Conservation (phyloP, 2,888 invertebrate species). For the Noctua janthina region DNA sequence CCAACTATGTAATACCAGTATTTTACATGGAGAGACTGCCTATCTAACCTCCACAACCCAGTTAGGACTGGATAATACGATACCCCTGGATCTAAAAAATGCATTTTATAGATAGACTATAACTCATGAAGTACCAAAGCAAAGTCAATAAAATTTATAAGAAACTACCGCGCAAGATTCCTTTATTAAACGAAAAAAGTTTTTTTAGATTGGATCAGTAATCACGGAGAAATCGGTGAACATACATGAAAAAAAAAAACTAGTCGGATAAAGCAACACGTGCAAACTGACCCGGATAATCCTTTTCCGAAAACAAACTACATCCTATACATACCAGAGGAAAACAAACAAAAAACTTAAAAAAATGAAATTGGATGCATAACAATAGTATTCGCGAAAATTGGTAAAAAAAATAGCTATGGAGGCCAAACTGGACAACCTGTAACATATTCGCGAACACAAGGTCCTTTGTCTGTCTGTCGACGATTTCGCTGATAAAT, state of each 20-base stretch:
- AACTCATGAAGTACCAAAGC: not conserved
- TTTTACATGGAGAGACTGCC: too few relatives aligned
- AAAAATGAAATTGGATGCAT: constrained; percentile 5
- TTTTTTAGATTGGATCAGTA: not conserved
- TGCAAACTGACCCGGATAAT: not conserved
- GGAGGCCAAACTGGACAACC: constrained; percentile 11
- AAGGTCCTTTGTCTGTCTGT: constrained; percentile 33
- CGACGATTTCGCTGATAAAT: constrained; percentile 36
- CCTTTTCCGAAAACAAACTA: not conserved
- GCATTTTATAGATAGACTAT: not conserved
- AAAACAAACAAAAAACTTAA: not conserved
- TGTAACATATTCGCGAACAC: constrained; percentile 43
- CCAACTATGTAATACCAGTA: too few relatives aligned
- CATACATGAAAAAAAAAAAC: too few relatives aligned
- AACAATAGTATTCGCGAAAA: constrained; percentile 9
- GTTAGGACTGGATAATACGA: too few relatives aligned
- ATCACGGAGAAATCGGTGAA: not conserved
- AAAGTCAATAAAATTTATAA: not conserved
- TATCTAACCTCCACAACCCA: too few relatives aligned
- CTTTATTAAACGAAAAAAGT: not conserved
- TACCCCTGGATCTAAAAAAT: not conserved
- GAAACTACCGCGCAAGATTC: not conserved
- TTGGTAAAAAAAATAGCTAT: not conserved
- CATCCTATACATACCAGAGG: too few relatives aligned
- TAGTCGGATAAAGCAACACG: not conserved